Evolutionary conservation across 1,140 invertebrate genomes (phyloP), one percentile per base, ranked within the genome.

Genomic region (Aplysia californica): DNA sequence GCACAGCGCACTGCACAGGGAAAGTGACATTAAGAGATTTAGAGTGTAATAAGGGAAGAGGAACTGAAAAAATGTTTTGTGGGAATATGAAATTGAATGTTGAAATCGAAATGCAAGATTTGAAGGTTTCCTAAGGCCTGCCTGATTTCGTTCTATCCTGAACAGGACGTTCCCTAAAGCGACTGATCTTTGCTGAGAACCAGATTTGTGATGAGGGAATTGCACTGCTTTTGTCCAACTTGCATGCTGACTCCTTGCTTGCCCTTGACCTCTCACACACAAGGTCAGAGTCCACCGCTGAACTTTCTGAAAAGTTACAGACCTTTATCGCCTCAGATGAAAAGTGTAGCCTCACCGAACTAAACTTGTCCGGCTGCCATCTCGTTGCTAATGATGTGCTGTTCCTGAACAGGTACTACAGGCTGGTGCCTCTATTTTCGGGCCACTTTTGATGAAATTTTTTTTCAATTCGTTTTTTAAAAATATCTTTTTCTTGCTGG

Each of bases 241-340:
- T 72, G 44, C 70, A 61, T 26, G 3, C 56, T 59, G 55, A 39
- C 55, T 61, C 55, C 35, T 38, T 72, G 3, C 29, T 33, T 5
- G 10, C 29, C 23, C 33, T 72, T 55, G 35, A 72, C 39, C 20
- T 72, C 31, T 72, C 70, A 4, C 56, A 72, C 56, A 72, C 70
- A 10, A 20, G 70, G 41, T 15, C 1, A 1, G 18, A 55, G 1
- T 61, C 39, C 18, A 35, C 29, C 15, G 33, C 31, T 29, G 70
- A 72, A 29, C 21, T 72, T 15, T 26, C 4, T 31, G 6, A 3
- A 31, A 3, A 38, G 20, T 18, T 72, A 23, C 3, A 72, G 70
- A 18, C 50, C 33, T 72, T 72, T 72, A n/a, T n/a, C n/a, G 26
- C 36, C 41, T 29, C 55, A 21, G 3, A 41, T 61, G 31, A 39